phyloP scores from a whole-genome alignment of 2,888 invertebrate species.

The Synergus umbraculus region DNA sequence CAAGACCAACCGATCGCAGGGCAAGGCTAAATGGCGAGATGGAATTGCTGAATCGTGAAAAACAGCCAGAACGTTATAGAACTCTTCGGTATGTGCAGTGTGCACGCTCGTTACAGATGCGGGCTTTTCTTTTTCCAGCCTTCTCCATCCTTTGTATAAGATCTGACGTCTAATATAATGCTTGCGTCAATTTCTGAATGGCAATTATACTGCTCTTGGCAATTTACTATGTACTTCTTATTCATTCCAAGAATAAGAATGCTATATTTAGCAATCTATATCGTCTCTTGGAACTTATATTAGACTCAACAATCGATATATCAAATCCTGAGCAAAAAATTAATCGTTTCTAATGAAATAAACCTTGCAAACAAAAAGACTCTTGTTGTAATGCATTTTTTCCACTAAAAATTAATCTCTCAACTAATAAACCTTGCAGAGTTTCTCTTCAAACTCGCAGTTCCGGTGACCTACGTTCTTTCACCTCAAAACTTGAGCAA shows the following conservation, averaged over 20 bases:
- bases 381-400: not conserved
- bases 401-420: not conserved
- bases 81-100: slow-evolving; percentile 5
- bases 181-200: slow-evolving; percentile 25
- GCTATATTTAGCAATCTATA: not conserved
- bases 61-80: slow-evolving; percentile 56
- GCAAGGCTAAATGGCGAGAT: slow-evolving; percentile 57
- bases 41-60: slow-evolving; percentile 69
- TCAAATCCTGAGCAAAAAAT: not conserved
- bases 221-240: slow-evolving; percentile 6
- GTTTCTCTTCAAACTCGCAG: not conserved
- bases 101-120: slow-evolving; percentile 27
- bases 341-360: not conserved
- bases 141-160: not conserved
- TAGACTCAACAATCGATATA: not conserved
- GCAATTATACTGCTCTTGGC: slow-evolving; percentile 24
- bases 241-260: slow-evolving; percentile 15
- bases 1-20: slow-evolving; percentile 58
- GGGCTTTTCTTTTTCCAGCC: slow-evolving; percentile 20
- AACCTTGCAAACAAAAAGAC: not conserved
- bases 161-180: slow-evolving; percentile 24
- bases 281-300: not conserved
- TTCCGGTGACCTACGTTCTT: not conserved
- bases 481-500: not conserved
- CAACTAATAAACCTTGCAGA: not conserved